These are phyloP conservation scores for Lates calcarifer DNA, from an alignment of 2,113 vertebrate genomes.

Conservation along the genomic window DNA sequence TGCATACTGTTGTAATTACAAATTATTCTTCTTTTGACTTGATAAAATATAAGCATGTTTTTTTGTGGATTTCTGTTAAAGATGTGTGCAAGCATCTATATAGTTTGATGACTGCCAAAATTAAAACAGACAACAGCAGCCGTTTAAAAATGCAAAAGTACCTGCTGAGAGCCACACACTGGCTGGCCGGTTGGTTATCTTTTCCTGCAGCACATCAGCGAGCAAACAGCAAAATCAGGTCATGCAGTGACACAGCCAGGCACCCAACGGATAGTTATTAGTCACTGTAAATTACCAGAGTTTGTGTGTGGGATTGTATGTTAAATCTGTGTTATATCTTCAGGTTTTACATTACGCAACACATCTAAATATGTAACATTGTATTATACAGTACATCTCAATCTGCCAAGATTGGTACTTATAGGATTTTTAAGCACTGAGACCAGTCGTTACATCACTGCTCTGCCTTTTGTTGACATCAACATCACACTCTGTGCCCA, in stretches of 20 bases:
- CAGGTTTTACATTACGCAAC: not conserved
- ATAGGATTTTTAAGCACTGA: not conserved
- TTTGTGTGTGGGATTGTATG: not conserved
- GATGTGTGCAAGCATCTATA: not conserved
- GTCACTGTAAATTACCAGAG: not conserved
- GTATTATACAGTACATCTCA: not conserved
- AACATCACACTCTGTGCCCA: not conserved
- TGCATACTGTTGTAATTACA: not conserved
- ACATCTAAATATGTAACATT: not conserved
- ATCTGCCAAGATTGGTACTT: not conserved
- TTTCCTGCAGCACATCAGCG: not conserved
- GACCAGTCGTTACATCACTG: not conserved
- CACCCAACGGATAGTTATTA: not conserved
- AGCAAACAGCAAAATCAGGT: constrained; percentile 27
- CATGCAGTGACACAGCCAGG: not conserved
- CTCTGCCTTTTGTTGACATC: not conserved
- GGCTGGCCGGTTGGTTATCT: not conserved
- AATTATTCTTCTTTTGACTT: not conserved
- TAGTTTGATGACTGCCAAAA: not conserved
- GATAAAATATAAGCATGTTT: not conserved
- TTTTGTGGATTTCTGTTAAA: not conserved
- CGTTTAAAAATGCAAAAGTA: not conserved
- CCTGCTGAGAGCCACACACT: not conserved
- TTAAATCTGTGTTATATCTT: not conserved
- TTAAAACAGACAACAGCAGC: not conserved